Evolutionary conservation across 2,888 invertebrate genomes (phyloP).

Genomic region (Eledone cirrhosa): DNA sequence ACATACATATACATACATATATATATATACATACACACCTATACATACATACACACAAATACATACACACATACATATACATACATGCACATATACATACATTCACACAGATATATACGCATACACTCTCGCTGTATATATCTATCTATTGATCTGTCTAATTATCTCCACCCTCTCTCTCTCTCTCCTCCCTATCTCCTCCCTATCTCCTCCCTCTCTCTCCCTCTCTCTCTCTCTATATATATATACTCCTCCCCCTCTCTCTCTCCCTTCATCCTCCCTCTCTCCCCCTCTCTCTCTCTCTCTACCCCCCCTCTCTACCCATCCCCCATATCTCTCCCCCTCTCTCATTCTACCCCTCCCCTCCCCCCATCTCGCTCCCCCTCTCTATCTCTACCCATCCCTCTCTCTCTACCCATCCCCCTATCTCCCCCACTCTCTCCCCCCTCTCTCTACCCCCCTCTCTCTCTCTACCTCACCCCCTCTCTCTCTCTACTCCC

Average conservation of each 20-base stretch:
- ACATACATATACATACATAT: neutral
- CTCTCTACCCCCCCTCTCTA: too few species aligned
- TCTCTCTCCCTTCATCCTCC: neutral
- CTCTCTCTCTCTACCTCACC: neutral
- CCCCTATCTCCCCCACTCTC: too few species aligned
- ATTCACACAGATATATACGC: neutral
- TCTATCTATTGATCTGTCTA: neutral
- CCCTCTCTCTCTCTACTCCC: neutral
- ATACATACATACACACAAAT: neutral
- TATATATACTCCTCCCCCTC: neutral
- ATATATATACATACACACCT: neutral
- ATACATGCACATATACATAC: neutral
- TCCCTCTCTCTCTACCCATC: neutral
- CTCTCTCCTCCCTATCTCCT: neutral
- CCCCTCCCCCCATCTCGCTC: neutral
- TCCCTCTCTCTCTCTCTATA: neutral
- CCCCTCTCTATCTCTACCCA: neutral
- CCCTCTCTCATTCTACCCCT: neutral
- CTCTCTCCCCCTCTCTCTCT: neutral
- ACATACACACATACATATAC: neutral
- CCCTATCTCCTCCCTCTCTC: neutral
- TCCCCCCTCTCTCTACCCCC: neutral
- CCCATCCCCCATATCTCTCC: too few species aligned
- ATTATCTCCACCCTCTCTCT: neutral
- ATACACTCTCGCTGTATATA: neutral